Conservation (phyloP, 2,113 vertebrate species). For the Himantopus leucocephalus region DNA sequence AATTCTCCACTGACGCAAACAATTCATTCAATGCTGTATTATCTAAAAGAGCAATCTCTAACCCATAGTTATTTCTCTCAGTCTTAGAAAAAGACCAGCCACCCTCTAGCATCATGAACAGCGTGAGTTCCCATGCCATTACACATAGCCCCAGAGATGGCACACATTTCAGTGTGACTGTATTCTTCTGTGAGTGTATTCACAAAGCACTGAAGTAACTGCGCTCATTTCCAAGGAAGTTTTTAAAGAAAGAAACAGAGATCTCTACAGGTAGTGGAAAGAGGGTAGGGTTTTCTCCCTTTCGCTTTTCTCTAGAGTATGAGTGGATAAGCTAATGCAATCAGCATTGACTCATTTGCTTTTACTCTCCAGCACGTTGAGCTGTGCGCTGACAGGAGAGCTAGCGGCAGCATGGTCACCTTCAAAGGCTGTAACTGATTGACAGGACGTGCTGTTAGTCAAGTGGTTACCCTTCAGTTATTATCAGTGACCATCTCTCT, state of each 20-base stretch:
- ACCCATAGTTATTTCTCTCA: not conserved
- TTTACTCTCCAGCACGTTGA: not conserved
- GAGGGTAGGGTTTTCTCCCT: not conserved
- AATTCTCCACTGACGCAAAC: not conserved
- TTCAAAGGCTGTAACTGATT: not conserved
- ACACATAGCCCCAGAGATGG: not conserved
- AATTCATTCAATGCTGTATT: not conserved
- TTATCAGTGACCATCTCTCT: not conserved
- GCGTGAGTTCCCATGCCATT: rapidly evolving
- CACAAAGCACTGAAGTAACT: not conserved
- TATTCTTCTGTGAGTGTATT: no score
- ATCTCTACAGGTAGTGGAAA: not conserved
- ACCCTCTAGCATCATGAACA: rapidly evolving
- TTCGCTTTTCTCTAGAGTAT: not conserved
- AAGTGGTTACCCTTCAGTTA: not conserved
- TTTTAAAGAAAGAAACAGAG: not conserved
- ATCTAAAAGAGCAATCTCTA: not conserved
- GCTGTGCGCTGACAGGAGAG: not conserved
- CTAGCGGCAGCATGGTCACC: not conserved
- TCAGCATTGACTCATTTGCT: not conserved
- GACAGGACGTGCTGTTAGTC: not conserved
- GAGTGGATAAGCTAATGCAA: not conserved
- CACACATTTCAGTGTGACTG: rapidly evolving
- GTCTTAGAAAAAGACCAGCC: not conserved
- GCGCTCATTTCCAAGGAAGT: not conserved